Percentiles rank a stretch among this genome's conserved stretches.
These are phyloP conservation scores for Tenthredo mesomela DNA, from an alignment of 2,888 invertebrate genomes.

Conservation along the genomic window DNA sequence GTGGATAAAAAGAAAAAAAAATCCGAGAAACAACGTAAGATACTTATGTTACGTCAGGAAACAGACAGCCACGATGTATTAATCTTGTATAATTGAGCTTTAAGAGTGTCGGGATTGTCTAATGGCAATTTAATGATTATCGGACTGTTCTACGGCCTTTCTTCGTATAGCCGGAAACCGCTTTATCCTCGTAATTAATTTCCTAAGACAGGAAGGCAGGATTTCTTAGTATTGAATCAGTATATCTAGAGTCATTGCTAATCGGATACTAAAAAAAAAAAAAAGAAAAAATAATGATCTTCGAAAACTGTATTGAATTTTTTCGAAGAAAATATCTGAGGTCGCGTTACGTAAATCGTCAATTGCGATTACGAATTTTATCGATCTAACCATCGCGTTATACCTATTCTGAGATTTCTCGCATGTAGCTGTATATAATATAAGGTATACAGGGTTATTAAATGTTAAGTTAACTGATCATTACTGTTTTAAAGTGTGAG, in stretches of 20 bases:
- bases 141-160: conserved; percentile 6
- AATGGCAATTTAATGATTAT: conserved; percentile 47
- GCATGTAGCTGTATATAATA: not conserved
- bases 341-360: not conserved
- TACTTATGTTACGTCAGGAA: not conserved
- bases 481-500: conserved; percentile 29
- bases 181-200: conserved; percentile 12
- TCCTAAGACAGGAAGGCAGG: not conserved
- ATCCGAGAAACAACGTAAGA: not conserved
- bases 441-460: not conserved
- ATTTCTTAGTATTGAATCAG: not conserved
- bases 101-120: conserved; percentile 13
- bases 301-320: not conserved
- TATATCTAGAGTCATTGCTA: not conserved
- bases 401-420: not conserved
- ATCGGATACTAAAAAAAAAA: not conserved
- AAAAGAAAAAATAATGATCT: not conserved
- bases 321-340: not conserved
- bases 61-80: not conserved
- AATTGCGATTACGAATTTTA: not conserved
- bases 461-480: conserved; percentile 28
- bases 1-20: too few species aligned
- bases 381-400: not conserved
- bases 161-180: not conserved
- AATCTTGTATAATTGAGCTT: conserved; percentile 17